Conservation (phyloP, 1,140 invertebrate species). For the Saxidomus purpurata region DNA sequence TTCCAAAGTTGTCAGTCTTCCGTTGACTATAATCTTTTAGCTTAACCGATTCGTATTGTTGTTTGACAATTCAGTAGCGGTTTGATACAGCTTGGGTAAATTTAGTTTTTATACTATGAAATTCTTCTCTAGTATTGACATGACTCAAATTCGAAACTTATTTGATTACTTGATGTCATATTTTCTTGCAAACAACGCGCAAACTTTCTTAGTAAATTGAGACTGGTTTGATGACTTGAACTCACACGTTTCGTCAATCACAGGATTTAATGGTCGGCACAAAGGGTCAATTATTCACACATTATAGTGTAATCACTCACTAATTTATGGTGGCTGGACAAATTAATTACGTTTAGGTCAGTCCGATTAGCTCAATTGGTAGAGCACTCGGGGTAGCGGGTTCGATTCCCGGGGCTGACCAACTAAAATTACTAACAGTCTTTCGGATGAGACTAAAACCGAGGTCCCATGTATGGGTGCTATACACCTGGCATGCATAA, state of each 20-base stretch:
- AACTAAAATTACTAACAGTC: no score
- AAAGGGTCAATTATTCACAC: slow-evolving; percentile 33
- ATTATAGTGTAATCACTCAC: not conserved
- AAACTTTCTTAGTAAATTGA: not conserved
- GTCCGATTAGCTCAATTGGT: no score
- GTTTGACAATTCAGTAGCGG: not conserved
- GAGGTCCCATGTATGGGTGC: no score
- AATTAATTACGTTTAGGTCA: no score
- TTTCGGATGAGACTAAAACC: no score
- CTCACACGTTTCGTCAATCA: slow-evolving; percentile 22
- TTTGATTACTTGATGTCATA: not conserved
- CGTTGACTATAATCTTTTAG: not conserved
- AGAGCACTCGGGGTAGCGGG: no score
- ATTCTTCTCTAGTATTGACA: not conserved
- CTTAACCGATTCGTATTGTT: not conserved
- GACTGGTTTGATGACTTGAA: not conserved
- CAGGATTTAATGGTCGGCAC: not conserved
- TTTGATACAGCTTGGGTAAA: not conserved
- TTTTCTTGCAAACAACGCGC: not conserved
- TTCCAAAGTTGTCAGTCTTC: not conserved
- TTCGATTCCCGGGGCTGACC: no score
- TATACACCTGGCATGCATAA: no score
- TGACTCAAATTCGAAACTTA: not conserved
- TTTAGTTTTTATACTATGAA: not conserved
- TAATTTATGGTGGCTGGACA: no score